Conservation (phyloP, 2,113 vertebrate genomes). For the Callithrix jacchus region DNA sequence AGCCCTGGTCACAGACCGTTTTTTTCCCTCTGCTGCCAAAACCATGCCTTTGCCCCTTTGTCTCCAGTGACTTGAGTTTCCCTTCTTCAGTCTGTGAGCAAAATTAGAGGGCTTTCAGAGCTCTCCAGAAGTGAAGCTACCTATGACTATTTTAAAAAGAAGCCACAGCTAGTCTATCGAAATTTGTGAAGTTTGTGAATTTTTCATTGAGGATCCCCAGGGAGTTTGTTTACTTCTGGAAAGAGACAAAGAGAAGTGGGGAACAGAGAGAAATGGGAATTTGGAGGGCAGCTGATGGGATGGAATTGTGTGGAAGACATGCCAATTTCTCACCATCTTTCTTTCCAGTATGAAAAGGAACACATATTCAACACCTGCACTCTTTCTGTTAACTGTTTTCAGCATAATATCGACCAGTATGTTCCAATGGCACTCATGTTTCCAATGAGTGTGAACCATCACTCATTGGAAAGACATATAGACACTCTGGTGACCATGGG, state of each 20-base stretch:
- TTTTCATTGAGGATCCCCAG: not conserved
- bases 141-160: slow-evolving; percentile 20
- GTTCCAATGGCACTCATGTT: not conserved
- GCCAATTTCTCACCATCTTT: not conserved
- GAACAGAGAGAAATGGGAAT: too few relatives aligned
- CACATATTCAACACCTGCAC: accelerated
- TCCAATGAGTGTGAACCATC: not conserved
- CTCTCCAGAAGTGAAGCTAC: not conserved
- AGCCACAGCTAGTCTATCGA: not conserved
- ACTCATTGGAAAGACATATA: not conserved
- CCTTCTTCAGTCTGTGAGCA: slow-evolving; percentile 45
- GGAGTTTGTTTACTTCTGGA: not conserved
- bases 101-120: slow-evolving; percentile 33
- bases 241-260: not conserved
- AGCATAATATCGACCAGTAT: not conserved
- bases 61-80: slow-evolving; percentile 64
- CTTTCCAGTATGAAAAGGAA: not conserved
- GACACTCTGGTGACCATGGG: not conserved
- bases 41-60: slow-evolving; percentile 66
- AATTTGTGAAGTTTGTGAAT: slow-evolving; percentile 27
- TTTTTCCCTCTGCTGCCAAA: slow-evolving; percentile 48
- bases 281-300: not conserved
- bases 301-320: not conserved
- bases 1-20: slow-evolving; percentile 7
- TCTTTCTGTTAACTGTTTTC: not conserved